These are phyloP conservation scores for Cavia porcellus DNA, from an alignment of 2,113 vertebrate species.

Conservation along the genomic window DNA sequence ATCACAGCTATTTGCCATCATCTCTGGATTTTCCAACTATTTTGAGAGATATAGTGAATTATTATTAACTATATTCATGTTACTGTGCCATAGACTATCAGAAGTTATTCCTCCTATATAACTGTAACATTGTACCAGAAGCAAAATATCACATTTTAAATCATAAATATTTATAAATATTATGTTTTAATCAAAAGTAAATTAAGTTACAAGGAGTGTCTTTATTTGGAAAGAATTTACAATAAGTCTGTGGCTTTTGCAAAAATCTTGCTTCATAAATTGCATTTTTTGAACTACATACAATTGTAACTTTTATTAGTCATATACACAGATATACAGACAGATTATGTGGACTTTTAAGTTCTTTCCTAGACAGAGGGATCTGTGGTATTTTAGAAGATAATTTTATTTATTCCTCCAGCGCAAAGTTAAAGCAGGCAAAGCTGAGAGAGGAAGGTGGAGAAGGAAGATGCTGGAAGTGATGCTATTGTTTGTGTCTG, in stretches of 20 bases:
- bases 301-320: neutral
- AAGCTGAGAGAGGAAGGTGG: too few species aligned
- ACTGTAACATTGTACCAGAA: neutral
- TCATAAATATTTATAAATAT: neutral
- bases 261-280: neutral
- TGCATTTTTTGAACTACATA: neutral
- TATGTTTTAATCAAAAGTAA: neutral
- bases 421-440: neutral
- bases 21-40: neutral
- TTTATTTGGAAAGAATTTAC: conserved; percentile 37
- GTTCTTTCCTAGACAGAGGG: neutral
- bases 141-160: neutral
- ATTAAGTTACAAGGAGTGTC: neutral
- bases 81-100: neutral
- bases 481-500: neutral
- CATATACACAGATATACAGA: neutral
- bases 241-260: neutral
- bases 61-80: neutral
- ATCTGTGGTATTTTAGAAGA: conserved; percentile 21
- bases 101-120: neutral
- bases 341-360: neutral
- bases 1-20: neutral
- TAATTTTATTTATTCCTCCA: neutral
- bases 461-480: neutral
- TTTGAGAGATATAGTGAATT: neutral